Evolutionary conservation across 37 sponge, comb jelly and placozoan genomes (phyloP), one percentile per base, ranked within the genome.

Genomic region (Spongilla lacustris): DNA sequence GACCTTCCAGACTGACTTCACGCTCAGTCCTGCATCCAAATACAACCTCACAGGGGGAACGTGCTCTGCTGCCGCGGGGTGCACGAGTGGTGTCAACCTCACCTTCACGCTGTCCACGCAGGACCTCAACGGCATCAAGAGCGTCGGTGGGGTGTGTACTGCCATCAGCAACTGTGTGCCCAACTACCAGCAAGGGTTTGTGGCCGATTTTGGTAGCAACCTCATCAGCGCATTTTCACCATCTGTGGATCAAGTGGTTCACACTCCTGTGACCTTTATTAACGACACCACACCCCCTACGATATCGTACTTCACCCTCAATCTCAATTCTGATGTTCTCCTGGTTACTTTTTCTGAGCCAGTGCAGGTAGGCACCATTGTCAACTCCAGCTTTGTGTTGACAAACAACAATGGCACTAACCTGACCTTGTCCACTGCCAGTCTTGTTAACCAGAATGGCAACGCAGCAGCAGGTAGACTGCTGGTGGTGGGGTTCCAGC

Each of bases 261-360:
- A 87, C 48, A 76, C 70, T 80, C 76, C 92, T 9, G 19, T 78
- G 13, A 83, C 68, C 21, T 85, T 81, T 73, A 83, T 76, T 25
- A 70, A 46, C 27, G 93, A 92, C 67, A 93, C 89, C 14, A 69
- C 76, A 28, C 91, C 91, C 1, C 96, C 96, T 35, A 66, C 22
- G 8, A n/a, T 97, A 14, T 31, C 84, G 0, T 78, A 86, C 28
- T 92, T 85, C 38, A 75, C 68, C 73, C 86, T 97, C 13, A 90
- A 95, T 75, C 83, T 97, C 0, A 85, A 90, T 75, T 21, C 82
- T 23, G 92, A 92, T 66, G 48, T 75, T 35, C 77, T 97, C 29
- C 17, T 84, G 19, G 10, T 97, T 21, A 97, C 97, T 0, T 97
- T 97, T 74, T 80, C 93, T 46, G 97, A 97, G 73, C 95, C 97